Evolutionary conservation across 2,113 vertebrate species (phyloP), one percentile per base, ranked within the genome.

Genomic region (Chloropsis hardwickii): DNA sequence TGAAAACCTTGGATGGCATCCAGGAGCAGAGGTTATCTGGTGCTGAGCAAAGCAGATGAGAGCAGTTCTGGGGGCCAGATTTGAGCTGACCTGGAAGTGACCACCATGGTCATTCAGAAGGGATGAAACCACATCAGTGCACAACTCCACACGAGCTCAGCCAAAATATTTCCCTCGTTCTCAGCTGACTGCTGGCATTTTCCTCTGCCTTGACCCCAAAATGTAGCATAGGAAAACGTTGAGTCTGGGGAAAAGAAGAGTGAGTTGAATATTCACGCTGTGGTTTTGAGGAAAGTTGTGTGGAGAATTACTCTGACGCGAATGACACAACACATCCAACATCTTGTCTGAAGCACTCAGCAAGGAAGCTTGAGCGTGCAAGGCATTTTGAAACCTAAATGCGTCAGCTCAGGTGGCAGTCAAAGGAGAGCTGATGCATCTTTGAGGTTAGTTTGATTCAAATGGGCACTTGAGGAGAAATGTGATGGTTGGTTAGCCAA

Each of bases 391-490:
- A 95, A 88, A 77, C 62, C 58, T 51, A 54, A 80, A 81, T 70
- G 27, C 10, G 9, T 77, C 78, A 86, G 88, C 70, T 69, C 85
- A 91, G 92, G 84, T 94, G 74, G 42, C 70, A 88, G 74, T 40
- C 81, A 83, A 58, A 85, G 90, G 90, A 91, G 91, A 80, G 29
- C 33, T 39, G 72, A 45, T 81, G 74, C 56, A 62, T 91, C 87
- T 93, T 91, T 91, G 90, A 85, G 71, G 87, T 88, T 77, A 54
- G 66, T 88, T 66, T 91, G 90, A 91, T 96, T 90, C 90, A 95
- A 95, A 97, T 66, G 81, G 84, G 64, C 84, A 86, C 91, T 93
- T 93, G 85, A 80, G 90, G 70, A 96, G 93, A 94, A 85, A 90
- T 88, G 85, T 60, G 93, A 62, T 70, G 84, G 95, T 80, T 93